Evolutionary conservation across 2,113 vertebrate species (phyloP), one percentile per base, ranked within the genome.

Genomic region (Isurus oxyrinchus): DNA sequence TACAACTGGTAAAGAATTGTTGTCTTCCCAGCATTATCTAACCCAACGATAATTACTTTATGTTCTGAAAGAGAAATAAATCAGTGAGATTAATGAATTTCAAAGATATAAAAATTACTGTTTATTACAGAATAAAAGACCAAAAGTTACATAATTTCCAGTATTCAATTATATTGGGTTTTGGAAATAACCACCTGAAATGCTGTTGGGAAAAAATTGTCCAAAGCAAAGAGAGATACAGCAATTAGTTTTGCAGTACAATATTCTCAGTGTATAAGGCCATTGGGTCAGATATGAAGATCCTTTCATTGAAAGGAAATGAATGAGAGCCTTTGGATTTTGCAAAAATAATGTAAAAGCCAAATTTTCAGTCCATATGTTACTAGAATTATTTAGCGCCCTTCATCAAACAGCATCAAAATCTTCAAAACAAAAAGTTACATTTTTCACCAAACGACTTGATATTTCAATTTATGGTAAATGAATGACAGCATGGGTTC

Each of bases 1-100:
- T 98, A 99, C 99, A 99, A 99, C 96, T 99, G 99, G 97, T 99
- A 99, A 97, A 99, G 98, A 96, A 99, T 99, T 67, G 99, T 99
- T 13, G 99, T 99, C 98, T 99, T 99, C 96, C 99, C 99, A 81
- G 99, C 99, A 97, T 99, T 99, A 98, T 99, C 99, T 98, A 99
- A 98, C 27, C 99, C 99, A 97, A 99, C 99, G 98, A 99, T 99
- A 96, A 99, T 99, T 96, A 99, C 99, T 98, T 99, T 99, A 98
- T 99, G 99, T 97, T 99, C 99, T 99, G 98, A 97, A 97, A 98
- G 97, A 95, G 96, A 53, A 97, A 95, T 96, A 96, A 44, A 72
- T 59, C 97, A 96, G 97, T 59, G 67, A 19, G 23, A 49, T 95
- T 69, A 95, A 67, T 53, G 25, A 69, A 69, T 25, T 49, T 49